A percentile compares a stretch with the other conserved stretches of the same genome.
These are phyloP conservation scores for Anseranas semipalmata DNA, from an alignment of 2,113 vertebrate species.

Conservation along the genomic window DNA sequence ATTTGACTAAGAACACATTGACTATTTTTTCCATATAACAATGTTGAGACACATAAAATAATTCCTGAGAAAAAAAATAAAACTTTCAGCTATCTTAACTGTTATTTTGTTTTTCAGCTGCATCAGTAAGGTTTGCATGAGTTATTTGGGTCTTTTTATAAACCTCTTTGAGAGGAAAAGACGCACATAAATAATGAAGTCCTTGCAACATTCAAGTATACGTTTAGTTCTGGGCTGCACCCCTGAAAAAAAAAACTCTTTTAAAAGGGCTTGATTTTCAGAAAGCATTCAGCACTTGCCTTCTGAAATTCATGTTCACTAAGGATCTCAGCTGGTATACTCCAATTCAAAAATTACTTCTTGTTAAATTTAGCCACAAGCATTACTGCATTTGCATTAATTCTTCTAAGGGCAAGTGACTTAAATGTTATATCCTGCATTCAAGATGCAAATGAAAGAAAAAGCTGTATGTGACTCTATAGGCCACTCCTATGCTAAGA, in stretches of 20 bases:
- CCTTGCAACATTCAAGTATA: neutral
- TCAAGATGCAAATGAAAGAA: neutral
- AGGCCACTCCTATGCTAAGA: neutral
- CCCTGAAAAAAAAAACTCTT: neutral
- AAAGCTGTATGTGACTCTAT: neutral
- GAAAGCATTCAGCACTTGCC: neutral
- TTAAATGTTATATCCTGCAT: neutral
- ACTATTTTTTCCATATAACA: neutral
- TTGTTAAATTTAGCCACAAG: constrained; percentile 13
- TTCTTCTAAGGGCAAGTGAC: neutral
- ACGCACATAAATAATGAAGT: neutral
- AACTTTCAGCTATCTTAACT: neutral
- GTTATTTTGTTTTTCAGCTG: neutral
- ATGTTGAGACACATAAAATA: neutral
- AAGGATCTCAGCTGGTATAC: constrained; percentile 4
- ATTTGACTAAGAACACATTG: neutral
- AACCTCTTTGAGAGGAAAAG: neutral
- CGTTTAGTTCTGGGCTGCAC: neutral
- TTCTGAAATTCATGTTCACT: neutral
- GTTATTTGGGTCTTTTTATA: neutral
- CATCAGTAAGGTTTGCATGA: neutral
- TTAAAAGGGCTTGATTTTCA: constrained; percentile 30
- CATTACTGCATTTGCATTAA: neutral
- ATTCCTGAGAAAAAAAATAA: neutral
- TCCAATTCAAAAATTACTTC: neutral